Base-by-base conservation (phyloP, 1,140 invertebrate genomes). In the Colletes latitarsis region DNA sequence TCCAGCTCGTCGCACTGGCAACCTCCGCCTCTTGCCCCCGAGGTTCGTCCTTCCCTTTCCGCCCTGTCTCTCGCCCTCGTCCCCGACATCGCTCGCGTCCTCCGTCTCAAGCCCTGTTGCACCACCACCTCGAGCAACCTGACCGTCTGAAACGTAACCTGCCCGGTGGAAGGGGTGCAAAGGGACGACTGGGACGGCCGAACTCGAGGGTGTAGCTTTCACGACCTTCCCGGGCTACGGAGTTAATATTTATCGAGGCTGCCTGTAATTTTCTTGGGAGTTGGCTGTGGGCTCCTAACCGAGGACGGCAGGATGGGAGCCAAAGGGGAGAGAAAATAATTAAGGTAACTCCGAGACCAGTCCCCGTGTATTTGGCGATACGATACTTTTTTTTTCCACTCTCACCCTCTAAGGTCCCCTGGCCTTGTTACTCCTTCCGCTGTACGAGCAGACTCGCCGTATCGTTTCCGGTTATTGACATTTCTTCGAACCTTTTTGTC, bases 231-330 rank as follows among this genome's bases (percentile, higher is more conserved):
- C 78, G 43, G 78, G 39, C 77, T 71, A 73, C 84, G 82, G 75
- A 87, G 84, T 86, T 87, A 87, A 87, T 87, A 87, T 87, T 87
- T 87, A 87, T 87, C 86, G 85, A 87, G 86, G 71, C 78, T 73
- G 81, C 67, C 81, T 83, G 85, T 87, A 87, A 87, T 87, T 86
- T 87, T 79, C 84, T 82, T 81, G 62, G 73, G 73, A 77, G 64
- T 15, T 53, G 58, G n/a, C 78, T 58, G 66, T 53, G 64, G 55
- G 60, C 15, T 46, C 30, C 30, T 58, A 41, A 12, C 46, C 67
- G 21, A 9, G 49, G 12, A 21, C 49, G 41, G 17, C 60, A 8
- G 43, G 39, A 72, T 19, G 30, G 6, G 52, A n/a, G 30, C 58
- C 17, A 14, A 57, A 60, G 76, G 60, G 53, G 66, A 76, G 77